A percentile compares a stretch with the other conserved stretches of the same genome.
Conservation (phyloP, 2,888 invertebrate species). For the Watsonalla cultraria region DNA sequence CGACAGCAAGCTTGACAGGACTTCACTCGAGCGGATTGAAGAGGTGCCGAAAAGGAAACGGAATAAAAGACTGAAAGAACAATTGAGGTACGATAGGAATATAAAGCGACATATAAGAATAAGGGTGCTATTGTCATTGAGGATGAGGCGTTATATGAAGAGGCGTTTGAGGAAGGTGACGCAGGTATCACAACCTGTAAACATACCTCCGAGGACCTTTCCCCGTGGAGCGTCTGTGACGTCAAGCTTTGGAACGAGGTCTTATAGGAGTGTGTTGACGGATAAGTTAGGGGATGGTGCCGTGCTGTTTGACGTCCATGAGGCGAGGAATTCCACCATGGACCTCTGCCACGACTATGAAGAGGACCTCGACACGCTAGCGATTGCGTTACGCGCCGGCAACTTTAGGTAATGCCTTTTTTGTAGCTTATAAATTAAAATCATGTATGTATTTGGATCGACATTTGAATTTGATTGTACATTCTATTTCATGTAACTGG, state of each 20-base stretch:
- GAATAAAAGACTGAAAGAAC: constrained; percentile 64
- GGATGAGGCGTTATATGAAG: constrained; percentile 78
- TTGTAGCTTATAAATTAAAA: constrained; percentile 10
- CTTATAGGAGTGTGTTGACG: constrained; percentile 63
- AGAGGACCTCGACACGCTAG: constrained; percentile 69
- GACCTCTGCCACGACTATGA: constrained; percentile 70
- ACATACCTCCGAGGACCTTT: constrained; percentile 59
- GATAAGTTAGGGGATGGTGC: constrained; percentile 63
- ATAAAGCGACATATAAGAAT: constrained; percentile 82
- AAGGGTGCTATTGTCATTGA: constrained; percentile 82
- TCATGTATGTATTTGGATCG: too few relatives aligned
- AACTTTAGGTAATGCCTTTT: constrained; percentile 65
- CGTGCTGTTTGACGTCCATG: constrained; percentile 67
- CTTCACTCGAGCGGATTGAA: constrained; percentile 57
- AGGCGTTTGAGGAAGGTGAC: constrained; percentile 46
- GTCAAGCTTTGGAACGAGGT: constrained; percentile 66
- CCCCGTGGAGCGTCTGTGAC: constrained; percentile 50
- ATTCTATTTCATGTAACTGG: too few relatives aligned
- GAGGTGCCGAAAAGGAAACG: constrained; percentile 58
- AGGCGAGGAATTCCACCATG: constrained; percentile 69
- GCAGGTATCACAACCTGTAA: constrained; percentile 34
- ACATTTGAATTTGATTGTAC: constrained; percentile 4
- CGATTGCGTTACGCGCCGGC: constrained; percentile 71
- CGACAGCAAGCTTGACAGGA: constrained; percentile 46
- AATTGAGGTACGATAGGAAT: constrained; percentile 76